Percentiles rank a stretch among this genome's conserved stretches.
Evolutionary conservation across 2,113 vertebrate species (phyloP).

Genomic region (Poeciliopsis turrubarensis): DNA sequence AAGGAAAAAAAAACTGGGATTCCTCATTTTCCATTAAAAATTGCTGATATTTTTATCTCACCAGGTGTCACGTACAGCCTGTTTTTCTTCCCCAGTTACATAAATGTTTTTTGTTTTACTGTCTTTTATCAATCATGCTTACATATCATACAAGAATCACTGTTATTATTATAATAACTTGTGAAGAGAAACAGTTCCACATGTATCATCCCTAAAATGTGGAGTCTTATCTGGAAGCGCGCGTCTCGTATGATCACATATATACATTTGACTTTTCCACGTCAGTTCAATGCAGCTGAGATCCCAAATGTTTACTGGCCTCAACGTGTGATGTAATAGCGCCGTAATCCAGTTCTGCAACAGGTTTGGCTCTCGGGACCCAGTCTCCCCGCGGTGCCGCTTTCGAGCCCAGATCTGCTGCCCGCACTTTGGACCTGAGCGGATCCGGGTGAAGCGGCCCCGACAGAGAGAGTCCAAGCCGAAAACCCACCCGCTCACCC

Average conservation of each 20-base stretch:
- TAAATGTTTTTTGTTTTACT: no score
- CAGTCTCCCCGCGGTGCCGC: no score
- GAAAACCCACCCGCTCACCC: neutral
- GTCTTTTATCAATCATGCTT: no score
- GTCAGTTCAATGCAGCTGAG: neutral
- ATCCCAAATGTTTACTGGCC: neutral
- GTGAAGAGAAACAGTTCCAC: no score
- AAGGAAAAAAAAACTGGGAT: neutral
- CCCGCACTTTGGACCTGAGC: neutral
- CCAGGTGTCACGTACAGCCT: neutral
- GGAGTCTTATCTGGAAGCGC: no score
- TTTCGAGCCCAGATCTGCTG: neutral
- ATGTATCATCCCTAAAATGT: no score
- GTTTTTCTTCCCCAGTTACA: no score
- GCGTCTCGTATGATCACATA: no score
- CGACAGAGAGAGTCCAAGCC: no score
- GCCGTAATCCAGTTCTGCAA: neutral
- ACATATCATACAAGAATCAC: no score
- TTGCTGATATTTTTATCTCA: neutral
- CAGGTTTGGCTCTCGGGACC: neutral
- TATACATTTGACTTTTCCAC: neutral
- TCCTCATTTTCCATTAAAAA: neutral
- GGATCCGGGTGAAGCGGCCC: neutral
- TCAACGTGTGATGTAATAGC: neutral
- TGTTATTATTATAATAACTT: no score